Evolutionary conservation across 2,888 invertebrate species (phyloP), one percentile per base, ranked within the genome.

Genomic region (Troides aeacus): DNA sequence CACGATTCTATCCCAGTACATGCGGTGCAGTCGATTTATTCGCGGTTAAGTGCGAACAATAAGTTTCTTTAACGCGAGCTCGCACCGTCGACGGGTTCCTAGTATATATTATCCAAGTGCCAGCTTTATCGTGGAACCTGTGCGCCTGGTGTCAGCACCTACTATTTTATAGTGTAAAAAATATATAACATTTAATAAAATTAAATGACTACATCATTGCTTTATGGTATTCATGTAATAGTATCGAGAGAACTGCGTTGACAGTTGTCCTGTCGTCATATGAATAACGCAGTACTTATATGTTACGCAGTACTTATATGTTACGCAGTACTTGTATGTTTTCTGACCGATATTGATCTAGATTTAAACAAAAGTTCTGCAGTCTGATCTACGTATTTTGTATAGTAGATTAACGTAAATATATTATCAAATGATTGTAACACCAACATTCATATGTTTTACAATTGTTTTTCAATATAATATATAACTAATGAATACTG

Each of bases 1-100:
- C 21, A 21, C 36, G 24, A 53, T 24, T 50, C 36, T 58, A 53
- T n/a, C 57, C 42, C 79, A 76, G 79, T 80, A 83, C 84, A 83
- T 84, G 83, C 81, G 82, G 83, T 79, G 81, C 79, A 79, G 79
- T 84, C 88, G 88, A 88, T 89, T 89, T 88, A 89, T 88, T 86
- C 88, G 88, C 84, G 86, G 87, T 86, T 89, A 89, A 89, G 87
- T 88, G 86, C 87, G 85, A 84, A 84, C 88, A 82, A 88, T 89
- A 89, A 86, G 88, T 89, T 89, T 87, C 88, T 88, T 84, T 87
- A 88, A 88, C 60, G 57, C 18, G 64, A 24, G 30, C 56, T 60
- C n/a, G 53, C 24, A 23, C 17, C 61, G 69, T 39, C 64, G 61
- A 53, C 59, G 53, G 60, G 10, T 68, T 60, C 39, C 60, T 64